These are phyloP conservation scores for Hydrochoerus hydrochaeris DNA, from an alignment of 2,113 vertebrate genomes.

Conservation along the genomic window DNA sequence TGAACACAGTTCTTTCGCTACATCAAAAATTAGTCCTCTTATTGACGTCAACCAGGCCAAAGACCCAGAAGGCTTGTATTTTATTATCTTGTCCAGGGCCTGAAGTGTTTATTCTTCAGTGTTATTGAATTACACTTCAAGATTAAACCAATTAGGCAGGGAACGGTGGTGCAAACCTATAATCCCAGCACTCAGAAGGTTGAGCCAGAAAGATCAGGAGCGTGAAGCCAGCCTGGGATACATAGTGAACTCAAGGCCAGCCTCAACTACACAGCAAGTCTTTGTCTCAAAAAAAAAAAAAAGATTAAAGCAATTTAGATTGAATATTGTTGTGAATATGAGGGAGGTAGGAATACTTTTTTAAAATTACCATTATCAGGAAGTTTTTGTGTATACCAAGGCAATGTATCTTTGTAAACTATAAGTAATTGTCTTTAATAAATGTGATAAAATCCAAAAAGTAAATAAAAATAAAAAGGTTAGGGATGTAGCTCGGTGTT, in stretches of 20 bases:
- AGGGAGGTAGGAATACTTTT: not conserved
- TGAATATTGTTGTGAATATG: constrained; percentile 70
- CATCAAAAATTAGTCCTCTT: not conserved
- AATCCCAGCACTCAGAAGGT: not conserved
- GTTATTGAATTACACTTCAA: constrained; percentile 99
- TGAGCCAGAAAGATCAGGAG: not conserved
- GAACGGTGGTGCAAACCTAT: no score
- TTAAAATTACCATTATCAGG: constrained; percentile 72
- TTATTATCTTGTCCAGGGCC: constrained; percentile 98
- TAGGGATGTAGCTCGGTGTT: not conserved
- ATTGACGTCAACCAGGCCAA: not conserved
- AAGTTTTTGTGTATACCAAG: constrained; percentile 83
- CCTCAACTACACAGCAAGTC: not conserved
- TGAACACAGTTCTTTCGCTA: not conserved
- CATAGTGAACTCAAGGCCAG: not conserved
- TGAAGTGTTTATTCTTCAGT: constrained; percentile 99
- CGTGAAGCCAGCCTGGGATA: not conserved
- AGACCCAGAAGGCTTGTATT: constrained; percentile 98
- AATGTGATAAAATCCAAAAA: constrained; percentile 59
- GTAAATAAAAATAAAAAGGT: no score
- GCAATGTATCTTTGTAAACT: constrained; percentile 78
- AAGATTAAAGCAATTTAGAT: constrained; percentile 99
- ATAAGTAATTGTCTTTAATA: constrained; percentile 83
- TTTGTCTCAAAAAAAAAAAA: not conserved
- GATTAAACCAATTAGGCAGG: constrained; percentile 95